A percentile compares a stretch with the other conserved stretches of the same genome.
Evolutionary conservation across 2,797 vertebrate genomes (phyloP).

Genomic region (Hapalemur alaotrensis): DNA sequence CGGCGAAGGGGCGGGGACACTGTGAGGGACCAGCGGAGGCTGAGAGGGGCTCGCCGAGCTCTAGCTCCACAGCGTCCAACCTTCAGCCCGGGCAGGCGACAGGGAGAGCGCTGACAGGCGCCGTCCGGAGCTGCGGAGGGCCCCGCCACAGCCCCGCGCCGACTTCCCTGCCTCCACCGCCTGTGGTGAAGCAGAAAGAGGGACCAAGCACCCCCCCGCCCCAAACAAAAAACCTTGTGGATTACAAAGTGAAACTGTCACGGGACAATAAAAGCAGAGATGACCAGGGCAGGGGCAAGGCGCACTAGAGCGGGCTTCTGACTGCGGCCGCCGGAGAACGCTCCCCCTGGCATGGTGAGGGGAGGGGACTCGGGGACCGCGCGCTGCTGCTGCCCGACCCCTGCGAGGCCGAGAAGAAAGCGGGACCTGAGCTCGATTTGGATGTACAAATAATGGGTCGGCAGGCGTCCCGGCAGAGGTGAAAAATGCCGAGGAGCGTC

Average conservation of each 20-base stretch:
- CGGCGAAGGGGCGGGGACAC: slow-evolving; percentile 82
- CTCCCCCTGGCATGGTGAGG: slow-evolving; percentile 49
- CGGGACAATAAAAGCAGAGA: slow-evolving; percentile 53
- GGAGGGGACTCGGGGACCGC: slow-evolving; percentile 13
- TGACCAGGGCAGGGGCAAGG: slow-evolving; percentile 5
- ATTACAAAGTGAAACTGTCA: slow-evolving; percentile 76
- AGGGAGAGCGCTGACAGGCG: slow-evolving; percentile 45
- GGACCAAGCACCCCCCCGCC: neutral
- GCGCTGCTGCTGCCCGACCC: slow-evolving; percentile 26
- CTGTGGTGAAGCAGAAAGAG: neutral
- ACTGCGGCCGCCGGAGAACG: neutral
- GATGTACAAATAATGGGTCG: slow-evolving; percentile 61
- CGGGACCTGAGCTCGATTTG: neutral
- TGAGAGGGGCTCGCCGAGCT: neutral
- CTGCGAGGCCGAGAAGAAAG: slow-evolving; percentile 53
- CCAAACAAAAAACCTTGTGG: slow-evolving; percentile 62
- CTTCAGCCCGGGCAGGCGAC: neutral
- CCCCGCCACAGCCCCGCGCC: neutral
- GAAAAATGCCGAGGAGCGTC: slow-evolving; percentile 19
- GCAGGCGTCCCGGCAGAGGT: slow-evolving; percentile 5
- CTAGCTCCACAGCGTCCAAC: neutral
- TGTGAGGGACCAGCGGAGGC: neutral
- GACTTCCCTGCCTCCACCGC: neutral
- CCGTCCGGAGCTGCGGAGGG: slow-evolving; percentile 30
- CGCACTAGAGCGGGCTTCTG: neutral